Evolutionary conservation across 2,113 vertebrate genomes (phyloP).

Genomic region (Abramis brama): DNA sequence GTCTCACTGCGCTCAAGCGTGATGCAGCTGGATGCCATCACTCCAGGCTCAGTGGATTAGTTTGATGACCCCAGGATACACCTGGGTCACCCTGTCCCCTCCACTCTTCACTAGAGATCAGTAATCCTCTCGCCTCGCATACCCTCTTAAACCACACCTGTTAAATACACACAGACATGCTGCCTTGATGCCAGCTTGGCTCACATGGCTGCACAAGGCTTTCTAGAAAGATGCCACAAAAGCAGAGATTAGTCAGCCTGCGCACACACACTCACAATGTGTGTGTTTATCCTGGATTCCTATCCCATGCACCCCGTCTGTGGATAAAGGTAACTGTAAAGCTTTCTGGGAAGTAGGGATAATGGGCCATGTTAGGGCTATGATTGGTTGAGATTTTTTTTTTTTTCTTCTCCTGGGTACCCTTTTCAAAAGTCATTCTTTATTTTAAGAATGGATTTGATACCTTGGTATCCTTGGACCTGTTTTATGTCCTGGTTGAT

Average conservation of each 20-base stretch:
- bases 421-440: background rate
- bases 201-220: constrained; percentile 23
- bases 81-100: constrained; percentile 39
- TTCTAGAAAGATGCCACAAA: constrained; percentile 51
- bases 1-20: background rate
- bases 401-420: background rate
- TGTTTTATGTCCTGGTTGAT: background rate
- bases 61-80: constrained; percentile 21
- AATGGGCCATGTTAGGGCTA: background rate
- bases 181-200: background rate
- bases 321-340: constrained; percentile 27
- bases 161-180: constrained; percentile 13
- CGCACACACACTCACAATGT: constrained; percentile 30
- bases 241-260: constrained; percentile 42
- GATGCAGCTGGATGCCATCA: constrained; percentile 15
- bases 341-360: constrained; percentile 46
- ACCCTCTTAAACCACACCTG: constrained; percentile 49
- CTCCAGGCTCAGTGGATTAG: constrained; percentile 2
- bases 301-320: background rate
- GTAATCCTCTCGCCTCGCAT: constrained; percentile 47
- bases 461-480: background rate
- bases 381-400: background rate
- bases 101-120: constrained; percentile 23
- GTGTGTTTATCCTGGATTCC: constrained; percentile 23
- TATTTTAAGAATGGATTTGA: background rate